These are phyloP conservation scores for Nothoprocta pentlandii DNA, from an alignment of 2,113 vertebrate species.

Conservation along the genomic window DNA sequence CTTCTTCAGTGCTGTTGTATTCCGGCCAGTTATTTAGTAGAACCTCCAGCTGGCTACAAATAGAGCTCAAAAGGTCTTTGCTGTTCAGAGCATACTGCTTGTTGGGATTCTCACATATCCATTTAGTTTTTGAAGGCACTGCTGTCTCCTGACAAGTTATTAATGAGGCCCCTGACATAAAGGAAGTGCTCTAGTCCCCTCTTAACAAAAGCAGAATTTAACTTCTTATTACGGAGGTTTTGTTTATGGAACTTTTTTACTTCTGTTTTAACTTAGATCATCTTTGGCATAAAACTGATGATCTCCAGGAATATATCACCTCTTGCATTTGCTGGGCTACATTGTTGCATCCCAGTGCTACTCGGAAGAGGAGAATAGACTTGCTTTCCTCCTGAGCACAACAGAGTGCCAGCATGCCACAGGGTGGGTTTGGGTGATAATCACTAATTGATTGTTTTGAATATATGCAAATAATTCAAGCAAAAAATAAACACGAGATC, in stretches of 20 bases:
- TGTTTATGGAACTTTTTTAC: background rate
- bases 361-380: background rate
- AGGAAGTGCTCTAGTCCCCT: background rate
- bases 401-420: background rate
- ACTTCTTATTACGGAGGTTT: background rate
- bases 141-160: background rate
- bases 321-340: background rate
- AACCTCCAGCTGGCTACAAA: conserved; percentile 11
- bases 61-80: background rate
- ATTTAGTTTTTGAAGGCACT: background rate
- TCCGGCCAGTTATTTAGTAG: background rate
- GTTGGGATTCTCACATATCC: background rate
- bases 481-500: background rate
- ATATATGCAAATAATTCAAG: background rate
- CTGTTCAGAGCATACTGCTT: background rate
- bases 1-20: background rate
- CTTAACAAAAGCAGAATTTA: background rate
- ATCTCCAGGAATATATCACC: background rate
- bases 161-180: background rate
- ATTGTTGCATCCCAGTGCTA: background rate
- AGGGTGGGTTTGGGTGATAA: background rate
- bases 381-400: background rate
- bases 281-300: background rate
- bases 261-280: background rate
- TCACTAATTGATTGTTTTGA: background rate